phyloP scores from a whole-genome alignment of 2,113 vertebrate species.

The Pedetes capensis region DNA sequence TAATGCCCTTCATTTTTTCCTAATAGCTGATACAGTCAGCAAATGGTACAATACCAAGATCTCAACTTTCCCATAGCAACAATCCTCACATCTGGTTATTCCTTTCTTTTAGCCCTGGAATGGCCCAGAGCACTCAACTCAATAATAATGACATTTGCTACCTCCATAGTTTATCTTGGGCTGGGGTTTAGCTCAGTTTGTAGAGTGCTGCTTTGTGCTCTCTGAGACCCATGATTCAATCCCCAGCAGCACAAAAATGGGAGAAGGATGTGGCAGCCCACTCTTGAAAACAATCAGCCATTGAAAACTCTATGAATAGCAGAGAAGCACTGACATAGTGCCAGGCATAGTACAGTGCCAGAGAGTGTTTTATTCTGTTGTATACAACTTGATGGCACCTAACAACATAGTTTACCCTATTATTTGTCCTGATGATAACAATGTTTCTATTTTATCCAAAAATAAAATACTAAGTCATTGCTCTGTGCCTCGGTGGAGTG shows the following conservation, averaged over 20 bases:
- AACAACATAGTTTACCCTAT: neutral
- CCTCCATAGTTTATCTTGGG: no score
- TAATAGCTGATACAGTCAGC: neutral
- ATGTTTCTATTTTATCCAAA: neutral
- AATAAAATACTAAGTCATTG: neutral
- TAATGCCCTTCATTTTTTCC: neutral
- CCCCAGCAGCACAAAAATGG: no score
- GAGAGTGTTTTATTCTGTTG: no score
- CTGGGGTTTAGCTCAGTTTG: no score
- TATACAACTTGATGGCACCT: no score
- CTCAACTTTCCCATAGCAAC: neutral
- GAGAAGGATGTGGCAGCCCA: no score
- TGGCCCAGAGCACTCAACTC: neutral
- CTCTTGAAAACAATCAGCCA: no score
- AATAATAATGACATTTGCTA: neutral
- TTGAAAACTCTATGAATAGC: no score
- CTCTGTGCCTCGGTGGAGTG: neutral
- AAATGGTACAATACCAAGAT: neutral
- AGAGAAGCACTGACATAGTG: no score
- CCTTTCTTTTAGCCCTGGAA: neutral
- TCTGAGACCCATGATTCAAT: no score
- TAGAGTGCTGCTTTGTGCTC: no score
- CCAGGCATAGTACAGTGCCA: no score
- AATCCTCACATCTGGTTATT: neutral
- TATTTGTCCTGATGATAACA: neutral